A percentile compares a stretch with the other conserved stretches of the same genome.
phyloP scores from a whole-genome alignment of 2,113 vertebrate species.

The Microcebus jonahi region DNA sequence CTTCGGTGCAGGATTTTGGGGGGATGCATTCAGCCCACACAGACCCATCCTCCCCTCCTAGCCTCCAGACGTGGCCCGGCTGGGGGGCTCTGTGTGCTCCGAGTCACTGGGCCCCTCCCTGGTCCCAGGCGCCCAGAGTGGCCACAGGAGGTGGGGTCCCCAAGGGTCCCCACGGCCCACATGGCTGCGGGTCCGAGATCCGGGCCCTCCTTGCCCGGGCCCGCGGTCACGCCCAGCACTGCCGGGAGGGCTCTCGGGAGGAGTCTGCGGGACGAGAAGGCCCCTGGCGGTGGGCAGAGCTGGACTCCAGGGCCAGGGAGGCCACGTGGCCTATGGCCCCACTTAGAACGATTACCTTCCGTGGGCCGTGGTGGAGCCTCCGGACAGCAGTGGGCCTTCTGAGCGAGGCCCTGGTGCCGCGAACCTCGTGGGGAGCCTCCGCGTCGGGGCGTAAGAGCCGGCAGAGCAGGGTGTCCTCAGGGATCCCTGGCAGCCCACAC shows the following conservation, averaged over 20 bases:
- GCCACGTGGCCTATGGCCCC: background rate
- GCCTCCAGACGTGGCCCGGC: fast-evolving
- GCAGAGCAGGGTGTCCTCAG: background rate
- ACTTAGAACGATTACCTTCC: no score
- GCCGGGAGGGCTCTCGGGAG: background rate
- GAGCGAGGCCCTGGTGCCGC: background rate
- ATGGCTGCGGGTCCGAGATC: background rate
- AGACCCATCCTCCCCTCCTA: background rate
- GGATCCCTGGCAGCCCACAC: background rate
- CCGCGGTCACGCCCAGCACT: no score
- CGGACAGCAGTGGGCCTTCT: background rate
- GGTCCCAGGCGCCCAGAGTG: background rate
- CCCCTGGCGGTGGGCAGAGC: no score
- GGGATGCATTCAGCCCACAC: background rate
- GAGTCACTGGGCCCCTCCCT: background rate
- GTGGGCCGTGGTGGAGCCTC: background rate
- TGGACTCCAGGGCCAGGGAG: background rate
- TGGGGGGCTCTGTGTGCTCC: background rate
- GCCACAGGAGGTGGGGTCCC: background rate
- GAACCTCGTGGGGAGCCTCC: no score
- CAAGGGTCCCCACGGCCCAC: no score
- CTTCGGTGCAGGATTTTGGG: background rate
- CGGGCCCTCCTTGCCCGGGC: background rate
- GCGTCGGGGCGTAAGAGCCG: background rate
- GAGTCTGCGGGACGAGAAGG: no score